Evolutionary conservation across 2,797 vertebrate genomes (phyloP), one percentile per base, ranked within the genome.

Genomic region (Acanthornis magna): DNA sequence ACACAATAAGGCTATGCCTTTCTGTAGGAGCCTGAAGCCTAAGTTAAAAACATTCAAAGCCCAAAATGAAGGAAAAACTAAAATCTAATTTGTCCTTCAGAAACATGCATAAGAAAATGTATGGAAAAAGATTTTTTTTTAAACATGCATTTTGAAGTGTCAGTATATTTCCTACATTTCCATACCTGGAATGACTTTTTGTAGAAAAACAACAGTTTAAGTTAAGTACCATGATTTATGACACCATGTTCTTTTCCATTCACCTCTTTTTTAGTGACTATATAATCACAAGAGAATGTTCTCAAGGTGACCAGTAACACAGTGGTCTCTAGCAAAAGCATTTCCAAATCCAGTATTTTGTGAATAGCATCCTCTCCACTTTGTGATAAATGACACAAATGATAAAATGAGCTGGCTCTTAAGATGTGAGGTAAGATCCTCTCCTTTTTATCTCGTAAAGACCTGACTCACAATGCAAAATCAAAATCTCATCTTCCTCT

Each of bases 141-240:
- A 85, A 76, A 57, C 32, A 66, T 68, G 71, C 47, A 51, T 75
- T 91, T 84, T 60, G 6, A 85, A 55, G 13, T 43, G 27, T 72
- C 60, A 66, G 17, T 67, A 40, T 78, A 65, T 48, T 77, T 50
- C 26, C 34, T 87, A 30, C 16, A 60, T 71, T 92, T 96, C 71
- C 93, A 21, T 76, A 89, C 10, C 92, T 97, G 91, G 36, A 96
- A 95, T 96, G 93, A 70, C 89, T 78, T 94, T 68, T 36, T 86
- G 79, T 84, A 96, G 93, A 92, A 90, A 93, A 94, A 95, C 89
- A 94, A 94, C 88, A 42, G 13, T 72, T 89, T 60, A 32, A 89
- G 23, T 87, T 13, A 58, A 13, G 58, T 43, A 84, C 6, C 0
- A 0, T 54, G 13, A 81, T 55, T 77, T 67, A 70, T 2, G 1